phyloP scores from a whole-genome alignment of 2,797 vertebrate species.

The Melanotaenia pygmaea region DNA sequence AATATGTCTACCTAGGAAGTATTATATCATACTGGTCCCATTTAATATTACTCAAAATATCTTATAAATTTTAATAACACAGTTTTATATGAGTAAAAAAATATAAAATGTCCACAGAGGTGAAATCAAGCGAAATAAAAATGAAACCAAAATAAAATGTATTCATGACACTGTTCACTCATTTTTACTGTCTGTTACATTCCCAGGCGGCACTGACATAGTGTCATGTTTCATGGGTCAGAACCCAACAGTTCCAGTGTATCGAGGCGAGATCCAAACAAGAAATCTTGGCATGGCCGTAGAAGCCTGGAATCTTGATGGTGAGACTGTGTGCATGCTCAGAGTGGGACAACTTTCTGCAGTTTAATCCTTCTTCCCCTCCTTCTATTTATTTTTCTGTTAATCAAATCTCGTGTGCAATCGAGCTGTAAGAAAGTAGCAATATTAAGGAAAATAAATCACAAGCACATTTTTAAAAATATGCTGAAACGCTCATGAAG shows the following conservation, averaged over 20 bases:
- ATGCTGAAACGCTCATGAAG: background rate
- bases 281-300: conserved; percentile 95
- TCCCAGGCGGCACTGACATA: conserved; percentile 95
- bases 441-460: conserved; percentile 3
- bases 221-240: conserved; percentile 98
- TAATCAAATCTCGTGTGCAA: background rate
- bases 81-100: background rate
- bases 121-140: background rate
- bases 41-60: background rate
- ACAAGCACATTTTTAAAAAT: background rate
- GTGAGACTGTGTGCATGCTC: conserved; percentile 68
- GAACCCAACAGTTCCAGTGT: conserved; percentile 90
- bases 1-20: no score
- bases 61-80: background rate
- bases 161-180: background rate
- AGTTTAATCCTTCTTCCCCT: background rate
- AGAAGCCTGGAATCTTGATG: conserved; percentile 91
- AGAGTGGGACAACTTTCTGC: background rate
- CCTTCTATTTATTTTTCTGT: background rate
- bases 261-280: conserved; percentile 94
- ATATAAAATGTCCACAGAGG: background rate
- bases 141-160: background rate
- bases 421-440: background rate
- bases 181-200: conserved; percentile 9
- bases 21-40: background rate